These are phyloP conservation scores for Brachypteracias leptosomus DNA, from an alignment of 2,113 vertebrate genomes.

Conservation along the genomic window DNA sequence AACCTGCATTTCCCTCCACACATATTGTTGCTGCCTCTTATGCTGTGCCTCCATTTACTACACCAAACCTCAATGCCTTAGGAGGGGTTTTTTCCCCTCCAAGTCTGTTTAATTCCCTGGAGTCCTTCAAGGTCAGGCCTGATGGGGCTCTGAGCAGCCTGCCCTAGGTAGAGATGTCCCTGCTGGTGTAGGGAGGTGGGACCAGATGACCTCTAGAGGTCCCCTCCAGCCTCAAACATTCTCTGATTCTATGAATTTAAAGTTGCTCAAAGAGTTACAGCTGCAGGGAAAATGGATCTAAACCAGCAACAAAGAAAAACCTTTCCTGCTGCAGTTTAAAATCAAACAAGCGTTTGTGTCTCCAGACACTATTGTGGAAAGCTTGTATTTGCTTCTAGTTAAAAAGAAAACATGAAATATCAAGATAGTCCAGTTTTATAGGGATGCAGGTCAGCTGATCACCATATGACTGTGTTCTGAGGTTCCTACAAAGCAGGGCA, in stretches of 20 bases:
- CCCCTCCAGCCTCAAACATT: too few relatives aligned
- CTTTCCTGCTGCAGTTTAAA: background rate
- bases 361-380: background rate
- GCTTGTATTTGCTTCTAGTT: background rate
- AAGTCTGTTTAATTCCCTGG: background rate
- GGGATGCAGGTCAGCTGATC: background rate
- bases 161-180: too few relatives aligned
- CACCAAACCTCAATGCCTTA: background rate
- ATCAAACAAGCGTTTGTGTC: background rate
- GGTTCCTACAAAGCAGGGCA: background rate
- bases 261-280: background rate
- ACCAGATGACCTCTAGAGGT: too few relatives aligned
- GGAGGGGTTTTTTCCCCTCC: fast-evolving
- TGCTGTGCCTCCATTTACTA: background rate
- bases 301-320: background rate
- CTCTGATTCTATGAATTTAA: too few relatives aligned
- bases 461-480: background rate
- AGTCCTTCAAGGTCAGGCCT: too few relatives aligned
- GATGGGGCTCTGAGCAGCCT: too few relatives aligned
- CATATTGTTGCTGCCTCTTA: background rate
- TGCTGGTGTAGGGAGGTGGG: too few relatives aligned
- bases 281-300: background rate
- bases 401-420: background rate
- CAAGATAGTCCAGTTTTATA: background rate
- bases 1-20: background rate